Evolutionary conservation across 2,797 vertebrate genomes (phyloP).

Genomic region (Siniperca scherzeri): DNA sequence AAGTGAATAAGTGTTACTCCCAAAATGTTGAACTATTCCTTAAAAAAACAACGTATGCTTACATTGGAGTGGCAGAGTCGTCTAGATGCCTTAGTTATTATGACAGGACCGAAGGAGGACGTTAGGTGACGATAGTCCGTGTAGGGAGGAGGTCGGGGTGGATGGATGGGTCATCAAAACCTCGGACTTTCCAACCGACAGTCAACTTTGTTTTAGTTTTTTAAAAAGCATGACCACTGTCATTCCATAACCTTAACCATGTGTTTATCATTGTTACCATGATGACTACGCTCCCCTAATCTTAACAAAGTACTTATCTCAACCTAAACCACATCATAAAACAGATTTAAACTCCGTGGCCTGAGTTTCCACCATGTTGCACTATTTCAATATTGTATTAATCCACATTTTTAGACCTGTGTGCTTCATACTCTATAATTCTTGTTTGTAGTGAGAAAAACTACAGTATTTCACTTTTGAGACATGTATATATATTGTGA

Average conservation of each 20-base stretch:
- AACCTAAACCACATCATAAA: background rate
- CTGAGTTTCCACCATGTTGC: background rate
- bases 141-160: too few species aligned
- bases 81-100: too few species aligned
- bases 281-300: background rate
- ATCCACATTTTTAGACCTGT: background rate
- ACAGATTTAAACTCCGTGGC: too few species aligned
- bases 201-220: background rate
- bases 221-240: background rate
- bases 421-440: background rate
- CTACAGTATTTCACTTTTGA: background rate
- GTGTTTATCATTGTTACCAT: background rate
- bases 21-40: background rate
- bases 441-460: background rate
- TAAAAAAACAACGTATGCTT: background rate
- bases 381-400: background rate
- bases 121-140: too few species aligned
- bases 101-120: too few species aligned
- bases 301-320: background rate
- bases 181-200: too few species aligned
- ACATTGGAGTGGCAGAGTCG: background rate
- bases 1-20: background rate
- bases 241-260: background rate
- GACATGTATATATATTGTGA: background rate
- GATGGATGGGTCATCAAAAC: background rate